Evolutionary conservation across 1,140 invertebrate species (phyloP), one percentile per base, ranked within the genome.

Genomic region (Danaus melanippus): DNA sequence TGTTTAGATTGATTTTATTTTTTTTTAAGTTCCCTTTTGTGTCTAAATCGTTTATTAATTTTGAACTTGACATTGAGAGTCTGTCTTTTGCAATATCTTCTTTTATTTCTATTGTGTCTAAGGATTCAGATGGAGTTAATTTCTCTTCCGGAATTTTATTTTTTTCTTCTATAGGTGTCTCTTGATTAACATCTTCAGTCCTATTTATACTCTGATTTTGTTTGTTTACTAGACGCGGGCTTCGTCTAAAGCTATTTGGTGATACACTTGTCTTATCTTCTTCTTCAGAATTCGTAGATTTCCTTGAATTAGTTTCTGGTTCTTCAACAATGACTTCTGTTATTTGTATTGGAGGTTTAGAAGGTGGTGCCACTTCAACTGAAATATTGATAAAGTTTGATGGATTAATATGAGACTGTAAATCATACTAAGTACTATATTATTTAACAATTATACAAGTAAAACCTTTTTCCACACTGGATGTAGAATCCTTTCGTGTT

Each of bases 401-500:
- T 32, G 21, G 2, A 7, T 32, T 32, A 32, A 32, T 32, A 7
- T 32, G 6, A 2, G 17, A 32, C 21, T 32, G 21, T 5, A 32
- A 32, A 7, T 32, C 21, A 3, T 32, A 32, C 4, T 4, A 32
- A 32, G 21, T 32, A 32, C 2, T 32, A 32, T 32, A 3, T 32
- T 32, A 32, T 32, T 32, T 32, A 32, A 32, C 21, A 32, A 32
- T 5, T 7, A 32, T 32, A 3, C 7, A 63, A 10, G 46, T 40
- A 42, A 56, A 63, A 83, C 79, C 79, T 65, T 76, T 76, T 50
- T 85, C 80, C 56, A 81, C 47, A 61, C 71, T 84, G 9, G 79
- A 74, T 46, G 73, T 58, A 32, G 80, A 85, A 58, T 81, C 74
- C 60, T 75, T 84, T 51, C 82, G 69, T n/a, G 72, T 79, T 58